Percentiles rank a stretch among this genome's conserved stretches.
Conservation (phyloP, 2,113 vertebrate genomes). For the Orycteropus afer region DNA sequence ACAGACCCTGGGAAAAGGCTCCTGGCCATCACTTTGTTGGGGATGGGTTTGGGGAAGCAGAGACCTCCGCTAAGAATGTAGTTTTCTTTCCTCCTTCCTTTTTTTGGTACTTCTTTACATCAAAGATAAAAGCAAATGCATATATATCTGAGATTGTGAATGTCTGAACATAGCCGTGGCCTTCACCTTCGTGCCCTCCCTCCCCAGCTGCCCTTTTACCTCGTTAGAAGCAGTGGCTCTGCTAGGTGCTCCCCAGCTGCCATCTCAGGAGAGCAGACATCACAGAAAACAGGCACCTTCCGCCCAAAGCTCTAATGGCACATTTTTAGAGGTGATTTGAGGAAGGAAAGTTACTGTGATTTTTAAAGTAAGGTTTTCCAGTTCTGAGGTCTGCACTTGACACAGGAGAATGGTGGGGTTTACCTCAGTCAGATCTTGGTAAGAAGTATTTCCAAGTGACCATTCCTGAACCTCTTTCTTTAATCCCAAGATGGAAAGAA, state of each 20-base stretch:
- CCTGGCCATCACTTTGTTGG: background rate
- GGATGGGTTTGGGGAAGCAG: conserved; percentile 24
- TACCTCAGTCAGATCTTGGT: conserved; percentile 6
- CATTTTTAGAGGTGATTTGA: conserved; percentile 51
- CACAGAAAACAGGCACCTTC: conserved; percentile 53
- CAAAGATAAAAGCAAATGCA: conserved; percentile 83
- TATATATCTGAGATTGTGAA: conserved; percentile 86
- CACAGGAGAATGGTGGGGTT: background rate
- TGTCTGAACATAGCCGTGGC: conserved; percentile 82
- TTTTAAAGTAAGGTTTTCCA: conserved; percentile 36
- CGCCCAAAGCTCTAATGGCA: conserved; percentile 35
- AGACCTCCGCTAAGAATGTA: conserved; percentile 47
- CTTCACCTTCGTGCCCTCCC: conserved; percentile 63
- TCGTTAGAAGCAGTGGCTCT: conserved; percentile 46
- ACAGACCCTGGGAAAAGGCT: background rate
- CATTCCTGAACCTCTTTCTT: background rate
- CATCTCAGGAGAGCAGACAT: conserved; percentile 71
- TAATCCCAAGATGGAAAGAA: background rate
- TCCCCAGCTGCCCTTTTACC: conserved; percentile 41
- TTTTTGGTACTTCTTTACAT: conserved; percentile 73
- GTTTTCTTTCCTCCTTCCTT: background rate
- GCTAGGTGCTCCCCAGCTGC: background rate
- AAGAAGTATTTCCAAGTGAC: background rate
- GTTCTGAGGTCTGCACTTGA: background rate
- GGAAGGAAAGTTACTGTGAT: conserved; percentile 55